Conservation (phyloP, 37 sponge, comb jelly and placozoan genomes). For the Corticium candelabrum region DNA sequence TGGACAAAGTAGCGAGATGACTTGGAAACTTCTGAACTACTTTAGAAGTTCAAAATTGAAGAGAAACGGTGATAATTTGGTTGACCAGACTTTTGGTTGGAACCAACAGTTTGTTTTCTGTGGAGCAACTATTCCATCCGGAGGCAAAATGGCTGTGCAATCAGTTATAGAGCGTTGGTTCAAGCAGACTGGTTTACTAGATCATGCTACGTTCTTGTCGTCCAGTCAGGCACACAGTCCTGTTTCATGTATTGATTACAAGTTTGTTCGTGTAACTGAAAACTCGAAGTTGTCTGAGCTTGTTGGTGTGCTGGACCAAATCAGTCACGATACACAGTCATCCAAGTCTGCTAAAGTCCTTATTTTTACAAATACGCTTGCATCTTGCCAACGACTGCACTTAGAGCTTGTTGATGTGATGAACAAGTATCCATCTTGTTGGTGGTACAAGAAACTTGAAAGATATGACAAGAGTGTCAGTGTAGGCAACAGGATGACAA, state of each 20-base stretch:
- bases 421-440: too few relatives aligned
- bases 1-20: slow-evolving; percentile 32
- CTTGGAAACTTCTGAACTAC: slow-evolving; percentile 37
- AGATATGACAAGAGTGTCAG: slow-evolving; percentile 22
- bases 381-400: slow-evolving; percentile 3
- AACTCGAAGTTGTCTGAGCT: not conserved
- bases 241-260: not conserved
- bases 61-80: not conserved
- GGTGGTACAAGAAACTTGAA: slow-evolving; percentile 14
- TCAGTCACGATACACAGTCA: too few relatives aligned
- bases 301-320: not conserved
- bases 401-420: not conserved
- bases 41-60: too few relatives aligned
- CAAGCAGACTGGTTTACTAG: not conserved
- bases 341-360: slow-evolving; percentile 12
- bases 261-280: not conserved
- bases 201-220: not conserved
- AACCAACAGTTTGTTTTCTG: slow-evolving; percentile 1
- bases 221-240: not conserved
- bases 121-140: not conserved
- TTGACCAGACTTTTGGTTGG: not conserved
- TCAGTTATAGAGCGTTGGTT: not conserved
- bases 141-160: not conserved
- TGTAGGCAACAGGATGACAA: slow-evolving; percentile 11
- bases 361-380: slow-evolving; percentile 8